Conservation (phyloP, 2,113 vertebrate species). For the Herpetotheres cachinnans region DNA sequence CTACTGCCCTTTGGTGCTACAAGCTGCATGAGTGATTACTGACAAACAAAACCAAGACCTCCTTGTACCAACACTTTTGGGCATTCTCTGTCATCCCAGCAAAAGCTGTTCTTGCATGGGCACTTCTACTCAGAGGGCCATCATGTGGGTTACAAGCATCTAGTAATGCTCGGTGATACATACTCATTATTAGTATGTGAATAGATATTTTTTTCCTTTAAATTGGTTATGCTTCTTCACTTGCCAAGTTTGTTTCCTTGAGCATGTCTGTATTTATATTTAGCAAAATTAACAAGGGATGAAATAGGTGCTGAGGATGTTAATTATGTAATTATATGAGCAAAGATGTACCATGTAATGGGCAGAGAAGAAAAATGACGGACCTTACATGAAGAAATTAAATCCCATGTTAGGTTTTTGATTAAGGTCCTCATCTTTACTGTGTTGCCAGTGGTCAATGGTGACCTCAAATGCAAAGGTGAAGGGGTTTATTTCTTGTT, state of each 20-base stretch:
- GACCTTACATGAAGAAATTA: constrained; percentile 7
- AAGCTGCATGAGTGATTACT: neutral
- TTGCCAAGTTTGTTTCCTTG: constrained; percentile 48
- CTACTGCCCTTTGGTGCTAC: neutral
- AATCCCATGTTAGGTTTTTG: neutral
- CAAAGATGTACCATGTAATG: neutral
- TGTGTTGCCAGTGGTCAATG: neutral
- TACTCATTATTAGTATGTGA: neutral
- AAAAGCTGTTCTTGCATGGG: neutral
- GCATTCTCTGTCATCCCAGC: neutral
- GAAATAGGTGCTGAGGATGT: constrained; percentile 54
- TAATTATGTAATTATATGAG: constrained; percentile 56
- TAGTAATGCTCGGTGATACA: neutral
- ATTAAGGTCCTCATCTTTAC: neutral
- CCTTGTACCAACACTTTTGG: neutral
- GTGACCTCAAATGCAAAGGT: neutral
- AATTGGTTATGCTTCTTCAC: constrained; percentile 29
- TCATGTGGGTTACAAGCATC: neutral
- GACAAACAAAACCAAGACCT: neutral
- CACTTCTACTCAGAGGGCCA: neutral
- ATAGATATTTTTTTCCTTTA: neutral
- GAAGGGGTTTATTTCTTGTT: constrained; percentile 19
- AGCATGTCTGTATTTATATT: constrained; percentile 55
- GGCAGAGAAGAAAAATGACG: neutral
- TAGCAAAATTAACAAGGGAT: constrained; percentile 60